Conservation (phyloP, 2,797 vertebrate genomes). For the Crypturellus tataupa region DNA sequence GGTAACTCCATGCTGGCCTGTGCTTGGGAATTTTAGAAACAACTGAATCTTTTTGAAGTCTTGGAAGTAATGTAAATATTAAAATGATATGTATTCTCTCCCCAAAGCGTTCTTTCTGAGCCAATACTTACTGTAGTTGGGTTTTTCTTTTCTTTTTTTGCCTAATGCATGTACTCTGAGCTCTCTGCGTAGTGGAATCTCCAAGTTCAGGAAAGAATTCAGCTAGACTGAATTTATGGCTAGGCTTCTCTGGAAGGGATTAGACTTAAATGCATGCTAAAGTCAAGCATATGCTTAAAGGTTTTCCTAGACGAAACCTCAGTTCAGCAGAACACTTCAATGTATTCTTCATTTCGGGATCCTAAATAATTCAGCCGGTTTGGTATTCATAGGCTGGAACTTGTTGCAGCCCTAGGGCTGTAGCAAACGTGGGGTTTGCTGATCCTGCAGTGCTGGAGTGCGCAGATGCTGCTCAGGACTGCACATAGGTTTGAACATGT, state of each 20-base stretch:
- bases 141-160: neutral
- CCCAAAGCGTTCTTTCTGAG: neutral
- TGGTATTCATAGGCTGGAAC: neutral
- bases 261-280: neutral
- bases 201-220: neutral
- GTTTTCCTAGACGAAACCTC: neutral
- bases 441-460: neutral
- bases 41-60: neutral
- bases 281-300: slow-evolving; percentile 23
- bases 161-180: neutral
- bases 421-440: neutral
- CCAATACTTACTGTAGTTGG: neutral
- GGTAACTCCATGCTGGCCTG: neutral
- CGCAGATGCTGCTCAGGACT: neutral
- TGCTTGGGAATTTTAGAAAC: neutral
- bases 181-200: neutral
- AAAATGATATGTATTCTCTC: neutral
- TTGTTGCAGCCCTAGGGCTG: neutral
- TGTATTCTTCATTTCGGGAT: neutral
- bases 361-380: neutral
- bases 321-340: neutral
- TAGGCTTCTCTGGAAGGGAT: neutral
- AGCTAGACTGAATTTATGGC: neutral
- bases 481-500: neutral
- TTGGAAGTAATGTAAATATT: neutral